These are phyloP conservation scores for Chloroceryle amazona DNA, from an alignment of 2,797 vertebrate genomes.

Conservation along the genomic window DNA sequence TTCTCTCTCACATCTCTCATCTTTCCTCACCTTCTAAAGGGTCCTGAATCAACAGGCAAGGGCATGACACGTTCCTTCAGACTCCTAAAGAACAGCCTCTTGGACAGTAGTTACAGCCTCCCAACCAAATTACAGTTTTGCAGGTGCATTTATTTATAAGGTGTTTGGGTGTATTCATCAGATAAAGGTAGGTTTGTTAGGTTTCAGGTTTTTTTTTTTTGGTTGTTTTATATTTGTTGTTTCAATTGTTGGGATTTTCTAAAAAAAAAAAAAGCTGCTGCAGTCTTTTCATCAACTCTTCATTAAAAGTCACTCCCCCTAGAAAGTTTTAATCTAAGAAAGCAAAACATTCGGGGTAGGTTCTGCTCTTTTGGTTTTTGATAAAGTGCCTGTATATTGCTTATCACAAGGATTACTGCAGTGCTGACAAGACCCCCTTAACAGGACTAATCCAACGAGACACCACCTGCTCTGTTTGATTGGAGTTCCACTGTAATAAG, in stretches of 20 bases:
- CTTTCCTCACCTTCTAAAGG: not conserved
- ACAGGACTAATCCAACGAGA: not conserved
- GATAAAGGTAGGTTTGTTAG: not conserved
- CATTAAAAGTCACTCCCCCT: not conserved
- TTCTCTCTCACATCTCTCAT: not conserved
- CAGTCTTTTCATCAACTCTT: constrained; percentile 20
- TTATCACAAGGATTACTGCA: not conserved
- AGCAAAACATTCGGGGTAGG: not conserved
- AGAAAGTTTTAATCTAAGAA: not conserved
- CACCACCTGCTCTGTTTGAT: not conserved
- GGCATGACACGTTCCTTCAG: not conserved
- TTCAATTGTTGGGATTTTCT: no score
- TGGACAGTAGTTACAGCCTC: not conserved
- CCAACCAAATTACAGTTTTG: not conserved
- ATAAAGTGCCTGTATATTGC: not conserved
- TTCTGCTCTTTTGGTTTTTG: not conserved
- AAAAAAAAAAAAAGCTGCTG: not conserved
- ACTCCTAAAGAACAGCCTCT: not conserved
- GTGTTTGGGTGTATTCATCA: not conserved
- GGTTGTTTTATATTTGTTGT: not conserved
- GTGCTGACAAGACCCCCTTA: not conserved
- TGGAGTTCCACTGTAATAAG: not conserved
- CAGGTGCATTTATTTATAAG: not conserved
- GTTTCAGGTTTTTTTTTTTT: not conserved
- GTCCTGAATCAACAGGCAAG: not conserved